Conservation (phyloP, 2,797 vertebrate genomes). For the Mionectes olivaceus region DNA sequence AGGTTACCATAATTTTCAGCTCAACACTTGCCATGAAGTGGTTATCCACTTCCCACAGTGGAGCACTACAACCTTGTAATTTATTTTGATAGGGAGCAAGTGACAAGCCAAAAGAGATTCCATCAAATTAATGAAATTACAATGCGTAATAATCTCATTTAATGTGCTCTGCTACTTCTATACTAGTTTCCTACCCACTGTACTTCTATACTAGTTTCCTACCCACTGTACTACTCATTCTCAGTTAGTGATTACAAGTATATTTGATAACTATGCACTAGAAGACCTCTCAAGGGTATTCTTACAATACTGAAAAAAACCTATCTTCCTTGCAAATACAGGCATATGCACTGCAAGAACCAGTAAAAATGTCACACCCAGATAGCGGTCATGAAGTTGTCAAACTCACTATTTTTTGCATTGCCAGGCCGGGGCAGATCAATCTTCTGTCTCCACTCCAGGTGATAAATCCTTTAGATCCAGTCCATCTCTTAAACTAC, state of each 20-base stretch:
- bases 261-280: not conserved
- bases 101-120: not conserved
- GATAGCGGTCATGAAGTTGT: not conserved
- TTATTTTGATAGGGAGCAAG: conserved; percentile 17
- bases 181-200: too few relatives aligned
- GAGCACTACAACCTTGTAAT: not conserved
- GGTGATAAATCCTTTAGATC: not conserved
- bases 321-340: not conserved
- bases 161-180: too few relatives aligned
- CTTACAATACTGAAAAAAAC: not conserved
- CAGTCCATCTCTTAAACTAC: not conserved
- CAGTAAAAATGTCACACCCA: not conserved
- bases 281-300: not conserved
- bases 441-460: not conserved
- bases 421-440: not conserved
- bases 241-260: not conserved
- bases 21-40: not conserved
- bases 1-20: not conserved
- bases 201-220: too few relatives aligned
- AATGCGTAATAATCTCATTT: not conserved
- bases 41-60: not conserved
- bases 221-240: too few relatives aligned
- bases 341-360: not conserved
- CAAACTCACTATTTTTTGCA: not conserved
- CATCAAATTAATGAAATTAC: not conserved